These are phyloP conservation scores for Prionailurus bengalensis DNA, from an alignment of 2,113 vertebrate genomes.

Conservation along the genomic window DNA sequence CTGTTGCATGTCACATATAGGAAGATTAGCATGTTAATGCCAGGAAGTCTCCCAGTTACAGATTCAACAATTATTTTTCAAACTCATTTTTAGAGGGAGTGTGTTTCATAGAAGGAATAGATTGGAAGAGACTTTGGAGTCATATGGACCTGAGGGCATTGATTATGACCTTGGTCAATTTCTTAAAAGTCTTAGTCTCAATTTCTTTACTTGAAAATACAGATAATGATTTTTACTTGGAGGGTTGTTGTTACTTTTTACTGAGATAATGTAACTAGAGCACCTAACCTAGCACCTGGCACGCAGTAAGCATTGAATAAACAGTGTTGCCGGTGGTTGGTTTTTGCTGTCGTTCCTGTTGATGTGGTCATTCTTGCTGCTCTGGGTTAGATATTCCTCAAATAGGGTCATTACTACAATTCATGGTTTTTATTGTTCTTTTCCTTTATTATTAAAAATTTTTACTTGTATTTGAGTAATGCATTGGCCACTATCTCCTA, in stretches of 20 bases:
- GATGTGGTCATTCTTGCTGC: neutral
- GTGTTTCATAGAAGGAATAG: neutral
- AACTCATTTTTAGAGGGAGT: conserved; percentile 23
- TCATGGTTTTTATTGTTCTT: neutral
- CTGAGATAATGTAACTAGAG: neutral
- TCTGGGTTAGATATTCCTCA: neutral
- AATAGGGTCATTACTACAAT: neutral
- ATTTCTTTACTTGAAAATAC: neutral
- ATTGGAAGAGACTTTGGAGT: conserved; percentile 17
- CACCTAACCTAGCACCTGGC: neutral
- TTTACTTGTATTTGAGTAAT: neutral
- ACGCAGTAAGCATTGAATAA: neutral
- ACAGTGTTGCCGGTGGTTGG: neutral
- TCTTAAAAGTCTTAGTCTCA: neutral
- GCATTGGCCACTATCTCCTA: neutral
- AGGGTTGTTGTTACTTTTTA: conserved; percentile 28
- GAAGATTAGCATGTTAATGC: conserved; percentile 7
- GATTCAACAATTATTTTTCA: conserved; percentile 25
- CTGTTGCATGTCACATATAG: neutral
- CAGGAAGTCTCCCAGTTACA: conserved; percentile 18
- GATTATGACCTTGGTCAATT: neutral
- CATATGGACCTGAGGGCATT: neutral
- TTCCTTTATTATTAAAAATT: conserved; percentile 17
- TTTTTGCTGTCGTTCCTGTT: neutral
- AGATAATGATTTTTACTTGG: conserved; percentile 14